Evolutionary conservation across 2,113 vertebrate species (phyloP), one percentile per base, ranked within the genome.

Genomic region (Seriola rivoliana): DNA sequence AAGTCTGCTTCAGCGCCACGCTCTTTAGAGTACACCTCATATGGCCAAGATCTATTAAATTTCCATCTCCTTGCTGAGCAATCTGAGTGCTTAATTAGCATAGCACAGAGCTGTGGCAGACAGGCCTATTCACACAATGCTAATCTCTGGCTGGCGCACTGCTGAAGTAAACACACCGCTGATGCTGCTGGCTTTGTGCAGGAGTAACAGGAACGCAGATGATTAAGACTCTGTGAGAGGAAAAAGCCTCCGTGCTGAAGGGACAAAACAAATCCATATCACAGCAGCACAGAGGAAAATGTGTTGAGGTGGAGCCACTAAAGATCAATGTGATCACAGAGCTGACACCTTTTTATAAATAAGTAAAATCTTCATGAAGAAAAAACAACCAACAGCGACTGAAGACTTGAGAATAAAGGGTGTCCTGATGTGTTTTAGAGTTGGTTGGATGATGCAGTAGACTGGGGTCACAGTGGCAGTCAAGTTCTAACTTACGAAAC

Each of bases 21-120:
- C 9, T 32, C 52, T 63, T 71, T 80, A 78, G 38, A 70, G 44
- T 50, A 66, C 5, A 32, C 21, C 55, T 85, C 11, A 21, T 67
- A 60, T 71, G 76, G 54, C 71, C 32, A 23, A 69, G 8, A 64
- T 77, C 68, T 78, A 78, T 85, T 81, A 78, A 46, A 76, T 66
- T 54, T 75, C 81, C 68, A 70, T 73, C 78, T 79, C 59, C 64
- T 82, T 64, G 70, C 72, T 74, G 78, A 86, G 73, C 69, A 72
- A 76, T 63, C 52, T 44, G 14, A 71, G 77, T 19, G 62, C 74
- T 90, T 90, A 90, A 91, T 93, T 84, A 87, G 40, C 40, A 42
- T 42, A 81, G 38, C 71, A 14, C 70, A 21, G 80, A 78, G 70
- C 23, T 11, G 80, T 52, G 16, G 71, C 72, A 85, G 69, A 86